phyloP scores from a whole-genome alignment of 2,888 invertebrate species.

The Sialis lutaria region DNA sequence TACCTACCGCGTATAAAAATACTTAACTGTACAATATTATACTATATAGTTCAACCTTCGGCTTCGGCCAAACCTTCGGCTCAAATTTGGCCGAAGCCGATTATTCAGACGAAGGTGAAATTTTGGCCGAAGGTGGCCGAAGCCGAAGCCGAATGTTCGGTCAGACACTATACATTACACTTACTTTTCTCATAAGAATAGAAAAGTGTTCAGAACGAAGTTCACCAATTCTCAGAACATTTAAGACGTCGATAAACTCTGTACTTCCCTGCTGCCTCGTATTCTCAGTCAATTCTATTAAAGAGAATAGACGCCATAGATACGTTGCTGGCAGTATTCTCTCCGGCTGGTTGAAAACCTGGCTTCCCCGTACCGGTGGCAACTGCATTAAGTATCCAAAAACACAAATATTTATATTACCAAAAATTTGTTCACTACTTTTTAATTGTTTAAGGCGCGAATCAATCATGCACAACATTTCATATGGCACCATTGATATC shows the following conservation, averaged over 20 bases:
- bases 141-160: no score
- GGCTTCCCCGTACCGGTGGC: constrained; percentile 4
- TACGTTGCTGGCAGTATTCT: constrained; percentile 10
- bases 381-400: constrained; percentile 12
- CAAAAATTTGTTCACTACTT: constrained; percentile 8
- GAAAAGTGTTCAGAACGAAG: no score
- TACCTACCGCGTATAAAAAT: no score
- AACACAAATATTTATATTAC: constrained; percentile 9
- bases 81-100: no score
- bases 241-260: constrained; percentile 9
- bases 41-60: no score
- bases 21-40: no score
- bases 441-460: constrained; percentile 11
- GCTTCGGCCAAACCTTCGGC: no score
- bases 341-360: constrained; percentile 6
- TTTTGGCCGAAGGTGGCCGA: no score
- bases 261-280: constrained; percentile 8
- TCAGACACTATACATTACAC: no score
- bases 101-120: no score
- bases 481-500: constrained; percentile 15
- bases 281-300: constrained; percentile 8
- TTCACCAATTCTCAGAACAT: no score
- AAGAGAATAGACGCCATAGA: constrained; percentile 9
- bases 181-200: no score
- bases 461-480: constrained; percentile 14